These are phyloP conservation scores for Xiphophorus maculatus DNA, from an alignment of 2,113 vertebrate species.

Conservation along the genomic window DNA sequence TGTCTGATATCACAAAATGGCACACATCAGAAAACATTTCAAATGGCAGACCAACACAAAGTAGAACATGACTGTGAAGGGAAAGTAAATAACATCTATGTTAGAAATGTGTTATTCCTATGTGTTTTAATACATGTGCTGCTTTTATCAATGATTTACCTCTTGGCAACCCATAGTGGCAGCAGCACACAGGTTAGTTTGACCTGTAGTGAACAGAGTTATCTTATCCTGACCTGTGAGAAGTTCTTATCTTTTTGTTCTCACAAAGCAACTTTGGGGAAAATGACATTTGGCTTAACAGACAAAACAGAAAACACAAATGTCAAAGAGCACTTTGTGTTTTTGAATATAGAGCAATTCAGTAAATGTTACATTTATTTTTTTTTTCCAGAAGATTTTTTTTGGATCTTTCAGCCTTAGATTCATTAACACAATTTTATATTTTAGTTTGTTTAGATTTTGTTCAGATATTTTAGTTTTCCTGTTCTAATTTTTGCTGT, in stretches of 20 bases:
- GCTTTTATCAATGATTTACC: background rate
- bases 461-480: too few relatives aligned
- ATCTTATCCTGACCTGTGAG: background rate
- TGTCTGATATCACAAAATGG: background rate
- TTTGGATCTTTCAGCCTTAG: background rate
- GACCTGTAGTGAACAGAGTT: background rate
- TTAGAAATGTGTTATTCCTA: background rate
- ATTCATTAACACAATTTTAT: background rate
- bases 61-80: background rate
- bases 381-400: background rate
- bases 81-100: background rate
- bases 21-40: background rate
- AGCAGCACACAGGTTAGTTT: background rate
- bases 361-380: background rate
- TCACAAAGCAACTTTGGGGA: background rate
- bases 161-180: background rate
- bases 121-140: background rate
- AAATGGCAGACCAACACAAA: background rate
- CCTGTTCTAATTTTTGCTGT: too few relatives aligned
- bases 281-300: background rate
- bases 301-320: background rate
- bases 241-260: slow-evolving; percentile 1
- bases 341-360: background rate
- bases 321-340: background rate
- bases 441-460: background rate